Evolutionary conservation across 30 jellyfish, hydroid and myxozoan genomes (phyloP).

Genomic region (Aurelia sp.): DNA sequence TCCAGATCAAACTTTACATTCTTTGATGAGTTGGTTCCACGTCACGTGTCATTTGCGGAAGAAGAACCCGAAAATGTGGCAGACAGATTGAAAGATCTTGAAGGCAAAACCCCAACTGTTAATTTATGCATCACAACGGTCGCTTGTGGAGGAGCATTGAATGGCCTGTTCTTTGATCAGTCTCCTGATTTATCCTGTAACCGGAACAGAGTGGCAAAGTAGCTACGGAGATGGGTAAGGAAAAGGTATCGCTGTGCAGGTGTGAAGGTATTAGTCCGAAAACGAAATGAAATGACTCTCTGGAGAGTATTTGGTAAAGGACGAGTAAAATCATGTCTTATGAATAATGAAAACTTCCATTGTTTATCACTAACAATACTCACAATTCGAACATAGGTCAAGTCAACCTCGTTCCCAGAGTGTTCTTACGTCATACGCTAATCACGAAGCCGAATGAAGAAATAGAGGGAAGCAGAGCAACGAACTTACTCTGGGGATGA

Average conservation of each 20-base stretch:
- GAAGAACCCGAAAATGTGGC: neutral
- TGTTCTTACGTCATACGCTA: too few species aligned
- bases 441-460: too few species aligned
- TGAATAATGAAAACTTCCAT: neutral
- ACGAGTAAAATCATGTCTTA: neutral
- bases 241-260: too few species aligned
- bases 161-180: neutral
- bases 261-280: neutral
- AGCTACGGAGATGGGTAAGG: neutral
- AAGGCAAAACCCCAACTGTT: neutral
- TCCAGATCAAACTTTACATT: too few species aligned
- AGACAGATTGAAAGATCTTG: neutral
- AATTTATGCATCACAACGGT: neutral
- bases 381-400: too few species aligned
- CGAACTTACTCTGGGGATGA: too few species aligned
- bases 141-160: conserved; percentile 6
- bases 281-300: neutral
- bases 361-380: too few species aligned
- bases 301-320: neutral
- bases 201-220: neutral
- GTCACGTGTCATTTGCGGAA: conserved; percentile 1
- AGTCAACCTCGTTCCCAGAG: too few species aligned
- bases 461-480: too few species aligned
- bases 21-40: neutral
- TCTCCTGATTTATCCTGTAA: neutral